A percentile compares a stretch with the other conserved stretches of the same genome.
Evolutionary conservation across 2,888 invertebrate species (phyloP).

Genomic region (Drosophila anceps): DNA sequence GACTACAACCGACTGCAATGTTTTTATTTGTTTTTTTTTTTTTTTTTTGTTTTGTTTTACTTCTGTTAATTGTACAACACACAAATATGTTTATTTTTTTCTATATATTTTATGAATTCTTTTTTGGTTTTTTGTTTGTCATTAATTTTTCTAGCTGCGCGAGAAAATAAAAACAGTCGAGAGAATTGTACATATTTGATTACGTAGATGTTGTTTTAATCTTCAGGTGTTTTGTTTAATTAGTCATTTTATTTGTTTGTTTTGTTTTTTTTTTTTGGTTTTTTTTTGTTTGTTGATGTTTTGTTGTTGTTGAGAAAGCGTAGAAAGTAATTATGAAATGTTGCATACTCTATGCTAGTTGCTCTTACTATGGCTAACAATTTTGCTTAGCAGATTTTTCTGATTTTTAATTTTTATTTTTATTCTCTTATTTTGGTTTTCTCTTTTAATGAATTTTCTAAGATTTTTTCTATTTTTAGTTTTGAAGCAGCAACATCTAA

Average conservation of each 20-base stretch:
- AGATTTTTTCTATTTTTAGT: conserved; percentile 27
- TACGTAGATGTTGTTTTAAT: conserved; percentile 67
- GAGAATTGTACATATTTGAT: conserved; percentile 69
- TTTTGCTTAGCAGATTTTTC: background rate
- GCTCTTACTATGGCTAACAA: conserved; percentile 21
- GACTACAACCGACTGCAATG: background rate
- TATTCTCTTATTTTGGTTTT: too few relatives aligned
- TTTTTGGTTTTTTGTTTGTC: background rate
- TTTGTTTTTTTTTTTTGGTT: too few relatives aligned
- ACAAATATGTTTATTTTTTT: conserved; percentile 45
- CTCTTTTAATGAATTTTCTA: background rate
- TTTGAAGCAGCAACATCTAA: conserved; percentile 53
- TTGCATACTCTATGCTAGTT: background rate
- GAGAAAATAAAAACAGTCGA: conserved; percentile 47
- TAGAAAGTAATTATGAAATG: conserved; percentile 27
- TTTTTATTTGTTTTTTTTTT: background rate
- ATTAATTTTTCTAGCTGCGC: conserved; percentile 29
- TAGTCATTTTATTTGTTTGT: conserved; percentile 15
- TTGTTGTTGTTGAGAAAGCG: conserved; percentile 13
- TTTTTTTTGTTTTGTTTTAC: background rate
- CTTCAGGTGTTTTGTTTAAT: conserved; percentile 37
- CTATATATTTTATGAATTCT: conserved; percentile 21
- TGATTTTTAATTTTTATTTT: background rate
- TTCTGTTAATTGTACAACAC: conserved; percentile 47
- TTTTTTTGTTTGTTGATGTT: background rate